phyloP scores from a whole-genome alignment of 2,888 invertebrate genomes.

The Hypomecis atomaria region DNA sequence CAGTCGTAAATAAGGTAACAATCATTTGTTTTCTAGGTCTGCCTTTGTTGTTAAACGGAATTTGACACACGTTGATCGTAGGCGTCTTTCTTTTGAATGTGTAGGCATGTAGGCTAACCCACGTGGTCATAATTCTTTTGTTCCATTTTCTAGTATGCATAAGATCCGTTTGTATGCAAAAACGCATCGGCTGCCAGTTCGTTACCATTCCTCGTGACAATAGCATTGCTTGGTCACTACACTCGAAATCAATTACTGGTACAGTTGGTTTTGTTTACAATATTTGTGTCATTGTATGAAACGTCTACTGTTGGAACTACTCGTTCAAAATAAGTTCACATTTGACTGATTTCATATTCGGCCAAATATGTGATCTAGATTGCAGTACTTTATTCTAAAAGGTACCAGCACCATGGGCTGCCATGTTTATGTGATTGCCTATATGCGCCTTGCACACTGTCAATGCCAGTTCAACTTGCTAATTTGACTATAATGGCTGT shows the following conservation, averaged over 20 bases:
- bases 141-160: constrained; percentile 62
- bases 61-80: constrained; percentile 63
- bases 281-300: no score
- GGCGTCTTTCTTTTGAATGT: constrained; percentile 63
- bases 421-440: no score
- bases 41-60: constrained; percentile 69
- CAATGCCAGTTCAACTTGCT: no score
- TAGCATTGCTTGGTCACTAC: constrained; percentile 52
- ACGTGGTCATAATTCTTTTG: constrained; percentile 71
- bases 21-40: constrained; percentile 68
- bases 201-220: constrained; percentile 49
- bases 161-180: constrained; percentile 67
- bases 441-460: no score
- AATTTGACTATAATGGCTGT: no score
- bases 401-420: no score
- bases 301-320: no score
- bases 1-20: constrained; percentile 49
- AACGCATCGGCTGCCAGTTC: constrained; percentile 56
- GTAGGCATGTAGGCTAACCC: constrained; percentile 57
- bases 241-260: constrained; percentile 42
- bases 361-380: no score
- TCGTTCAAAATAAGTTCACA: no score
- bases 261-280: constrained; percentile 31
- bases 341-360: no score
- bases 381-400: no score